Percentiles rank a stretch among this genome's conserved stretches.
These are phyloP conservation scores for Rutilus rutilus DNA, from an alignment of 2,113 vertebrate species.

Conservation along the genomic window DNA sequence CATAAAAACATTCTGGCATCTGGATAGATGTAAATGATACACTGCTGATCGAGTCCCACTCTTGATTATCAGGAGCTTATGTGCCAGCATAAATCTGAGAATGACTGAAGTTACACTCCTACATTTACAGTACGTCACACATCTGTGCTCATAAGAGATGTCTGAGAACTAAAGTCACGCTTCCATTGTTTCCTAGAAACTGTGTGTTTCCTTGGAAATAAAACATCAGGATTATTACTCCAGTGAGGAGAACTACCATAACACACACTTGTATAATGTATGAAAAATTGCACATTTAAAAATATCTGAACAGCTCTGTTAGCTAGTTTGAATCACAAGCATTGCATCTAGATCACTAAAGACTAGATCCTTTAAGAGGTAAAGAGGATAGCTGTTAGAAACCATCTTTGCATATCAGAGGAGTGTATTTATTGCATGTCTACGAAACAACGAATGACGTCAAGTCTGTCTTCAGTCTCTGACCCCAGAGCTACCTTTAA, in stretches of 20 bases:
- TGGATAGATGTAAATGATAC: constrained; percentile 34
- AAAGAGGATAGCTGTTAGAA: constrained; percentile 2
- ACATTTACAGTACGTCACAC: constrained; percentile 23
- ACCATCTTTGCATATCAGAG: constrained; percentile 29
- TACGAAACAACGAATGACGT: background rate
- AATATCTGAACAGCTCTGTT: background rate
- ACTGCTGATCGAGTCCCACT: constrained; percentile 47
- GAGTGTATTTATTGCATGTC: constrained; percentile 19
- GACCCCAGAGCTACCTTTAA: constrained; percentile 19
- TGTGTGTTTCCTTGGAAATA: constrained; percentile 19
- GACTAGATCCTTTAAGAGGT: constrained; percentile 24
- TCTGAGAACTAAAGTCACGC: constrained; percentile 4
- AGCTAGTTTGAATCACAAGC: constrained; percentile 4
- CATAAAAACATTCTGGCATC: constrained; percentile 63
- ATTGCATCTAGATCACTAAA: constrained; percentile 40
- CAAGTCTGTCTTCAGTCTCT: background rate
- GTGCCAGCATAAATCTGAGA: constrained; percentile 4
- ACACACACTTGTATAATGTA: constrained; percentile 22
- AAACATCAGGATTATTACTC: constrained; percentile 11
- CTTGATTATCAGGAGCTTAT: constrained; percentile 40
- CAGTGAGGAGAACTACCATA: constrained; percentile 6
- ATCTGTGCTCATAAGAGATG: background rate
- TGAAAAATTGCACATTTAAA: constrained; percentile 46
- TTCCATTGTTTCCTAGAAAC: constrained; percentile 4
- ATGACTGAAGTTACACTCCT: background rate